These are phyloP conservation scores for Argyra leucocephala DNA, from an alignment of 2,888 invertebrate genomes.

Conservation along the genomic window DNA sequence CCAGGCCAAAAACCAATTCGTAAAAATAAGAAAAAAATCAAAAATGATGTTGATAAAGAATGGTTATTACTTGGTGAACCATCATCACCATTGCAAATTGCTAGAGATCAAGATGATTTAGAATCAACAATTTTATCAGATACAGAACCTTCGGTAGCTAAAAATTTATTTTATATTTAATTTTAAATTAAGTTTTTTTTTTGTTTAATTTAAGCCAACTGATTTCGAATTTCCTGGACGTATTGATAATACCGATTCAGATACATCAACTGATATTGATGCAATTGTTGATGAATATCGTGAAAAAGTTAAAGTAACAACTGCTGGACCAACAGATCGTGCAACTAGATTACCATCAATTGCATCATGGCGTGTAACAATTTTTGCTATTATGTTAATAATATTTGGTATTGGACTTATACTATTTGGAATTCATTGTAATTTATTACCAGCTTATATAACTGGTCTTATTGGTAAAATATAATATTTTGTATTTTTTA, in stretches of 20 bases:
- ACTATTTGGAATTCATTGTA: slow-evolving; percentile 32
- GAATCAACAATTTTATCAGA: slow-evolving; percentile 42
- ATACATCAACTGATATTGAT: slow-evolving; percentile 67
- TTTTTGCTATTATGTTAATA: slow-evolving; percentile 36
- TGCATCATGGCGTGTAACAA: slow-evolving; percentile 39
- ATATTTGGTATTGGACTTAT: slow-evolving; percentile 34
- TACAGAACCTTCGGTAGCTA: slow-evolving; percentile 13
- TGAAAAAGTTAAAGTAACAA: slow-evolving; percentile 57
- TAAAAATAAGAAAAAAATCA: slow-evolving; percentile 31
- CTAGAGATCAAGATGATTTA: slow-evolving; percentile 34
- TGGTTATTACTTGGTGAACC: slow-evolving; percentile 43
- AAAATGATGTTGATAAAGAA: slow-evolving; percentile 41
- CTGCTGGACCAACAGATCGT: slow-evolving; percentile 42
- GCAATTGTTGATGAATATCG: slow-evolving; percentile 68
- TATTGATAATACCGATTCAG: slow-evolving; percentile 53
- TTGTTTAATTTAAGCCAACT: not conserved
- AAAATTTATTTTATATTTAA: not conserved
- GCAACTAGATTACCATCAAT: slow-evolving; percentile 39
- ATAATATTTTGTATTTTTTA: not conserved
- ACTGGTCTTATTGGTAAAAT: slow-evolving; percentile 33
- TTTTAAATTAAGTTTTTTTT: not conserved
- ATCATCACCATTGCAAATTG: slow-evolving; percentile 39
- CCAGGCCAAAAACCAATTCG: slow-evolving; percentile 32
- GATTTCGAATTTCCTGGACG: slow-evolving; percentile 5
- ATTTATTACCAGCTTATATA: slow-evolving; percentile 34